Conservation (phyloP, 2,888 invertebrate species). For the Volucella bombylans region DNA sequence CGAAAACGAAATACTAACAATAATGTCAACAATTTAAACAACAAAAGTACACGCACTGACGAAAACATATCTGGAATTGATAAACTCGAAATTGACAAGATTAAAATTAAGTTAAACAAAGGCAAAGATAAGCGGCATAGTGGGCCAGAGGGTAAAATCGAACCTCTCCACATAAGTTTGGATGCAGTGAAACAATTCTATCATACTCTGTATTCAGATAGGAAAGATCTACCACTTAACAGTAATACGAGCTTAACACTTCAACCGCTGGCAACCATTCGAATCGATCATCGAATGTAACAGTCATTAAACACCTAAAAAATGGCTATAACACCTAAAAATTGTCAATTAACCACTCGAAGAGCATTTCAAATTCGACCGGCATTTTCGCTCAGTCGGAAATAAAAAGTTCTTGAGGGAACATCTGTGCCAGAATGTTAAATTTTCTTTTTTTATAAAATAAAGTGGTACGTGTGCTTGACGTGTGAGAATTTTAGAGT, state of each 20-base stretch:
- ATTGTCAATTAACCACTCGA: conserved; percentile 69
- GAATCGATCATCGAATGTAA: conserved; percentile 63
- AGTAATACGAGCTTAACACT: conserved; percentile 56
- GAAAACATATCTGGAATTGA: conserved; percentile 75
- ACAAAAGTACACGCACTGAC: conserved; percentile 77
- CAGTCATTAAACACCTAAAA: conserved; percentile 60
- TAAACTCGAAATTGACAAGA: conserved; percentile 69
- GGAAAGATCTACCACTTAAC: conserved; percentile 69
- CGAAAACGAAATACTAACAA: conserved; percentile 81
- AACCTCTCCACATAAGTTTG: conserved; percentile 92
- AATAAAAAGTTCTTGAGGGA: no score
- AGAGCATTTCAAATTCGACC: conserved; percentile 66
- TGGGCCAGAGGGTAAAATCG: conserved; percentile 86
- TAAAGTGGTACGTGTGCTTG: no score
- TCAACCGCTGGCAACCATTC: conserved; percentile 51
- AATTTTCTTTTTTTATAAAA: no score
- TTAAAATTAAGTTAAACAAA: conserved; percentile 75
- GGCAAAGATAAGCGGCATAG: conserved; percentile 86
- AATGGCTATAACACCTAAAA: conserved; percentile 63
- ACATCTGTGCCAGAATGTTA: no score
- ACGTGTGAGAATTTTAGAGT: no score
- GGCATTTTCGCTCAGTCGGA: no score
- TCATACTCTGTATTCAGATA: conserved; percentile 89
- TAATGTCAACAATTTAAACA: conserved; percentile 76
- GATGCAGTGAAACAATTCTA: conserved; percentile 92